Evolutionary conservation across 2,113 vertebrate genomes (phyloP).

Genomic region (Thinocorus orbignyianus): DNA sequence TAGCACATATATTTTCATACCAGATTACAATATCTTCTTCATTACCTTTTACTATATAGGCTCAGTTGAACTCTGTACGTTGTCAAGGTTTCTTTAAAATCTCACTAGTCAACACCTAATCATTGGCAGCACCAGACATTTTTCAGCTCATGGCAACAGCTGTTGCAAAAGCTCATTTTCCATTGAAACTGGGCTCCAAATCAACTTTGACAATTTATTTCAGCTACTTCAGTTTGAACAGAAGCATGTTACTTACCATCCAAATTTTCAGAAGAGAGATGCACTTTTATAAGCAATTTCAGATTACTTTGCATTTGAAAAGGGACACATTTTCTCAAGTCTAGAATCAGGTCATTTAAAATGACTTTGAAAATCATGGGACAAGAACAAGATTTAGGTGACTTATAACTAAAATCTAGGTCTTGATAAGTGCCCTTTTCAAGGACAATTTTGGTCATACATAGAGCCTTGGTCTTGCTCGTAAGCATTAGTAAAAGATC

Average conservation of each 20-base stretch:
- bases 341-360: neutral
- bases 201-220: neutral
- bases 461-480: neutral
- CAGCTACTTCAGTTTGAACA: neutral
- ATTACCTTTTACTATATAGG: neutral
- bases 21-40: neutral
- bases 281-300: neutral
- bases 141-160: neutral
- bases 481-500: neutral
- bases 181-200: neutral
- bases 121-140: neutral
- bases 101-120: neutral
- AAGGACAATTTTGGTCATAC: neutral
- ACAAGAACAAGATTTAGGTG: neutral
- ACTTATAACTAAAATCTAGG: neutral
- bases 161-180: neutral
- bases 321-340: neutral
- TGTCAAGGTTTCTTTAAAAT: neutral
- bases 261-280: neutral
- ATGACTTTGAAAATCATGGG: neutral
- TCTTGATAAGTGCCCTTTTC: neutral
- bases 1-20: neutral
- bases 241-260: neutral
- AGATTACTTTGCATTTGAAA: neutral
- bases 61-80: neutral